These are phyloP conservation scores for Lasioglossum pauxillum DNA, from an alignment of 2,888 invertebrate genomes.

Conservation along the genomic window DNA sequence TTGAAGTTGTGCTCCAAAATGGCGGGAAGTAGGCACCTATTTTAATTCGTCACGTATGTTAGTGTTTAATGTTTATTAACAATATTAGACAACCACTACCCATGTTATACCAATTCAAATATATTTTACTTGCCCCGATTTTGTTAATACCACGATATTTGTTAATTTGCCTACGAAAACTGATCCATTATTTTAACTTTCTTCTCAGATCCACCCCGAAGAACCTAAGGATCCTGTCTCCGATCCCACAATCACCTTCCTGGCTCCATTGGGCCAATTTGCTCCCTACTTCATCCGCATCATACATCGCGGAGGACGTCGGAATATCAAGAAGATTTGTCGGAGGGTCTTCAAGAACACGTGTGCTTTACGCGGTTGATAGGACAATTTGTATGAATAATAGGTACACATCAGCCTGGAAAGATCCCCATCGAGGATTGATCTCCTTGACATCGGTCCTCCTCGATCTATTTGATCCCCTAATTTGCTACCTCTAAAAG, in stretches of 20 bases:
- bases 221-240: background rate
- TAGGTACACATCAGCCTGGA: background rate
- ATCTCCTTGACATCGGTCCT: background rate
- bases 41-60: background rate
- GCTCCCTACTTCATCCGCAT: background rate
- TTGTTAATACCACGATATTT: background rate
- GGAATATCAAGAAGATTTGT: constrained; percentile 6
- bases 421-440: background rate
- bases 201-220: background rate
- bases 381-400: background rate
- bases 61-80: background rate
- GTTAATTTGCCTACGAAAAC: background rate
- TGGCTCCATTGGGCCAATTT: background rate
- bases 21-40: background rate
- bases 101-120: background rate
- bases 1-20: background rate
- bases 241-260: background rate
- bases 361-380: background rate
- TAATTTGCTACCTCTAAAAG: background rate
- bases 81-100: background rate
- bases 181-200: background rate
- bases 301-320: background rate
- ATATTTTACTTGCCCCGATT: background rate
- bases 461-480: background rate
- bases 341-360: background rate